Evolutionary conservation across 1,140 invertebrate species (phyloP), one percentile per base, ranked within the genome.

Genomic region (Anastrepha obliqua): DNA sequence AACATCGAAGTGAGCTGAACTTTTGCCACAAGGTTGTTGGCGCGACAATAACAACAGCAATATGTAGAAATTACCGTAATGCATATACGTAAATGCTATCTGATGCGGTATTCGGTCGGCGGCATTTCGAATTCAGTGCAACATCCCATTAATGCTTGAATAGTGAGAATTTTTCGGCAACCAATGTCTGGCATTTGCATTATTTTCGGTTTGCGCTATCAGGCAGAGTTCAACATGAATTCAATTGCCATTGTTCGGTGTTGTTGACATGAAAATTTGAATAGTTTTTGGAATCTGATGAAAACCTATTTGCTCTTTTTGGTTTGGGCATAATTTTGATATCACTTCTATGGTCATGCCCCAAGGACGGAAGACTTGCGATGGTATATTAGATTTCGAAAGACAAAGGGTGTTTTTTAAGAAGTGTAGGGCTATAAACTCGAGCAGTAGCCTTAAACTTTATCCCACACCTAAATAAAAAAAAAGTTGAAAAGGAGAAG

Each of bases 111-210:
- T 78, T 47, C 51, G 70, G 15, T n/a, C n/a, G 42, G 70, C 70
- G 70, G 47, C 70, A 81, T 81, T 81, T 81, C 74, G 47, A 55
- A 81, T 51, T 51, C 47, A 81, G 47, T 81, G 74, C 74, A 81
- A 81, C 74, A 81, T 51, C 74, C 47, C 74, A 81, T 20, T 81
- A 81, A 81, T 81, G 74, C 47, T 81, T 81, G 74, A 81, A 81
- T 81, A 81, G 74, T 81, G 74, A 81, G 74, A 81, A 81, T 81
- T 81, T 78, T 78, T 51, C 44, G 15, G 11, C 29, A n/a, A n/a
- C 47, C 55, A 81, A 81, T 81, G 44, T 20, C 15, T 55, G 74
- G 44, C 17, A 81, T 81, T 81, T 81, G 74, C 70, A 74, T 74
- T 74, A 74, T 74, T 74, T 74, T 74, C 44, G 70, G 39, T 2